phyloP scores from a whole-genome alignment of 2,888 invertebrate genomes.

The Campopleginae sp. region DNA sequence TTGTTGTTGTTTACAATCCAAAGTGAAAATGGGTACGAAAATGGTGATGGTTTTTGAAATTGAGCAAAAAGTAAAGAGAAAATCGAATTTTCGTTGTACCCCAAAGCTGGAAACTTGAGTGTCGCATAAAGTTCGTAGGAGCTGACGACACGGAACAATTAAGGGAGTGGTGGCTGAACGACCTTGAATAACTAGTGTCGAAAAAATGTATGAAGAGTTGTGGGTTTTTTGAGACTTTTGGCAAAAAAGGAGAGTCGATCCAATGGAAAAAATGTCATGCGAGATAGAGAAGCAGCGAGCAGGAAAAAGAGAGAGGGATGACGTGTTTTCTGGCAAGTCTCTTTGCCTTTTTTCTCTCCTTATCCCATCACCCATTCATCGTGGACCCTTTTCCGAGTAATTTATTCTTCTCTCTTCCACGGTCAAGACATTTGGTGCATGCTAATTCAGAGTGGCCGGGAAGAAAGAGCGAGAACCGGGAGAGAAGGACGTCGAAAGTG shows the following conservation, averaged over 20 bases:
- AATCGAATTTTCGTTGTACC: too few species aligned
- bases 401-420: constrained; percentile 39
- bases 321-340: constrained; percentile 45
- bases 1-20: too few species aligned
- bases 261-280: constrained; percentile 47
- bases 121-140: too few species aligned
- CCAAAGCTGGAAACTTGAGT: too few species aligned
- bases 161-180: not conserved
- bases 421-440: constrained; percentile 60
- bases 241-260: not conserved
- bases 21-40: too few species aligned
- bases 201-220: not conserved
- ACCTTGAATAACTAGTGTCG: not conserved
- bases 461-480: constrained; percentile 4
- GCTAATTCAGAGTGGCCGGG: constrained; percentile 60
- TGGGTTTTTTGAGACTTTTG: not conserved
- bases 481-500: constrained; percentile 12
- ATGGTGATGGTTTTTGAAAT: too few species aligned
- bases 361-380: constrained; percentile 52
- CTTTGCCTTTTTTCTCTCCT: constrained; percentile 43
- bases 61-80: too few species aligned
- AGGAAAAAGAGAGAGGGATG: constrained; percentile 12
- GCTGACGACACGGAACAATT: not conserved
- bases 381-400: constrained; percentile 55
- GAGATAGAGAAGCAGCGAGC: constrained; percentile 2